Conservation (phyloP, 1,140 invertebrate genomes). For the Dinoponera quadriceps region DNA sequence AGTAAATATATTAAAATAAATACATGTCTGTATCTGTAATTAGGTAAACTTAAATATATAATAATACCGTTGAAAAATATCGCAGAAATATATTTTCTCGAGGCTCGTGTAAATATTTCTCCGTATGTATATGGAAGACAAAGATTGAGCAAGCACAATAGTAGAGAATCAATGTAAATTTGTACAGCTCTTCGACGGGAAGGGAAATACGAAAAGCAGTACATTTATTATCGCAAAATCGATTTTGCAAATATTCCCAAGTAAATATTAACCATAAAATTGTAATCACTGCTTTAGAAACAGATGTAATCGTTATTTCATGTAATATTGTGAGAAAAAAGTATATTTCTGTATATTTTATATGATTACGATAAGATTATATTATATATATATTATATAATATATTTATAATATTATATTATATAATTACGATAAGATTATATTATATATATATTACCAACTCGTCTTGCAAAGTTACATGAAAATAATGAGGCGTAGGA, state of each 20-base stretch:
- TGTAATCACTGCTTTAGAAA: not conserved
- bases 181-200: not conserved
- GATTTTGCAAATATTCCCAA: not conserved
- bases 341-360: not conserved
- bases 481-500: not conserved
- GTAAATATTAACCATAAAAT: constrained; percentile 16
- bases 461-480: not conserved
- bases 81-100: no score
- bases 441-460: not conserved
- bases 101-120: no score
- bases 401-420: no score
- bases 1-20: no score
- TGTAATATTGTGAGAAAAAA: not conserved
- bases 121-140: not conserved
- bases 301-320: constrained; percentile 10
- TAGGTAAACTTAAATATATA: no score
- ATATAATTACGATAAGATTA: constrained; percentile 1
- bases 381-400: no score
- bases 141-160: not conserved
- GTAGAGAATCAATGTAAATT: constrained; percentile 7
- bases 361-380: constrained; percentile 2
- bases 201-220: not conserved
- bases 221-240: not conserved
- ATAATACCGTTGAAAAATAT: no score
- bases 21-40: no score